A percentile compares a stretch with the other conserved stretches of the same genome.
Conservation (phyloP, 2,113 vertebrate species). For the Malaclemys terrapin region DNA sequence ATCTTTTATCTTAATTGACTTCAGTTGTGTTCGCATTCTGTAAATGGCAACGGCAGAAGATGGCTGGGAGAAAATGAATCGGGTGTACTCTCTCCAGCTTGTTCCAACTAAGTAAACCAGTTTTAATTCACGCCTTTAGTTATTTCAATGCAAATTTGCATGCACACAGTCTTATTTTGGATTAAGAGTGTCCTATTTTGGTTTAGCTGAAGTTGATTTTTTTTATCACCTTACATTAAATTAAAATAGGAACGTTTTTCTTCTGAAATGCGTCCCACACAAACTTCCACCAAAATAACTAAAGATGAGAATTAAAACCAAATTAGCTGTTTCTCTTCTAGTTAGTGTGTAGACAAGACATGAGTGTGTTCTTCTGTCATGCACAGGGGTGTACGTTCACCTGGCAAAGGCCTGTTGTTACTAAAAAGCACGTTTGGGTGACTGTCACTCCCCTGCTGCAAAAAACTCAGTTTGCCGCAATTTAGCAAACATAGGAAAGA, state of each 20-base stretch:
- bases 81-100: neutral
- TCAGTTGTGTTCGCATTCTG: neutral
- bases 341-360: neutral
- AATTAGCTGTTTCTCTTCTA: slow-evolving; percentile 53
- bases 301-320: slow-evolving; percentile 36
- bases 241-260: neutral
- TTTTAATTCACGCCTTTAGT: neutral
- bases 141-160: neutral
- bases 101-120: neutral
- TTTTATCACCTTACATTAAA: neutral
- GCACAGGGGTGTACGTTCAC: neutral
- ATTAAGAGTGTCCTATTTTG: neutral
- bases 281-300: slow-evolving; percentile 15
- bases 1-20: neutral
- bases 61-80: neutral
- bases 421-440: neutral
- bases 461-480: neutral
- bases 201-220: neutral
- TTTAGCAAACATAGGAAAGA: neutral
- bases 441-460: neutral
- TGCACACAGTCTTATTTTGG: neutral
- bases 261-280: neutral
- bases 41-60: neutral
- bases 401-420: neutral
- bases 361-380: no score